phyloP scores from a whole-genome alignment of 2,113 vertebrate species.

The zebrafish (Danio rerio) region GRCz12tu NC_133191.1:24267501-24268000 shows the following conservation, averaged over 20 bases:
- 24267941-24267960: no score
- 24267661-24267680: background rate
- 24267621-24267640: background rate
- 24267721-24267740: background rate
- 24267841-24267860: no score
- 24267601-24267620: background rate
- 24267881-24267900: no score
- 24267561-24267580: conserved; percentile 14
- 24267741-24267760: background rate
- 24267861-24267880: no score
- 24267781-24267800: background rate
- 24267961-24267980: no score
- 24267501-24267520: conserved; percentile 43
- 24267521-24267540: conserved; percentile 48
- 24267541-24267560: conserved; percentile 20
- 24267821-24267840: no score
- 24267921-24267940: no score
- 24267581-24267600: conserved; percentile 34
- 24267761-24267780: background rate
- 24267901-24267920: no score
- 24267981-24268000: no score
- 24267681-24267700: background rate
- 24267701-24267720: background rate
- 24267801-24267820: no score
- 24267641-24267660: background rate